Percentiles rank a stretch among this genome's conserved stretches.
Evolutionary conservation across 2,113 vertebrate genomes (phyloP).

Genomic region (Mobula birostris): DNA sequence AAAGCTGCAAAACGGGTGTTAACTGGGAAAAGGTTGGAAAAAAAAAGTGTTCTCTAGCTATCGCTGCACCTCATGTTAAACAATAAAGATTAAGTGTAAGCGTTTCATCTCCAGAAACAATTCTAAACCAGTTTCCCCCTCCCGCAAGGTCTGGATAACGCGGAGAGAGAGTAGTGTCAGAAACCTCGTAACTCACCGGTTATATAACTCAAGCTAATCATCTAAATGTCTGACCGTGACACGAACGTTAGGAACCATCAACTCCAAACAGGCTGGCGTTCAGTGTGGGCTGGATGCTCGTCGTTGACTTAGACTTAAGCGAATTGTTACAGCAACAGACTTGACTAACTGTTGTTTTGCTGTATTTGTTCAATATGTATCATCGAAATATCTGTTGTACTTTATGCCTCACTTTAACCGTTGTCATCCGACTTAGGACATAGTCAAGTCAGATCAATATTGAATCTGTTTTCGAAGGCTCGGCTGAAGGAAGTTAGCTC

Average conservation of each 20-base stretch:
- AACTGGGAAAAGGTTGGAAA: neutral
- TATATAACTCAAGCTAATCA: neutral
- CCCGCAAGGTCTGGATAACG: neutral
- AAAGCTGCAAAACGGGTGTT: neutral
- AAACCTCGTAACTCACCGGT: neutral
- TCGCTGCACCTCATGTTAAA: neutral
- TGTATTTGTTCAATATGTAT: neutral
- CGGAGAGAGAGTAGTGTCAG: neutral
- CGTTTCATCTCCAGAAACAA: neutral
- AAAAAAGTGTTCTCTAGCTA: neutral
- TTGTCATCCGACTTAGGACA: neutral
- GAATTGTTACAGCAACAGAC: neutral
- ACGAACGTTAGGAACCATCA: neutral
- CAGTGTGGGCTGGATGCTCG: neutral
- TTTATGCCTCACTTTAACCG: neutral
- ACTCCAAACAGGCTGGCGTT: neutral
- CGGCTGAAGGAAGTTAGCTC: neutral
- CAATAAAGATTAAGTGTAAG: neutral
- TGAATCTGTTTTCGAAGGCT: neutral
- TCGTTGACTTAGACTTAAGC: neutral
- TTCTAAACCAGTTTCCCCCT: neutral
- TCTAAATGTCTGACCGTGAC: neutral
- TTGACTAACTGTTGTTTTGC: constrained; percentile 1
- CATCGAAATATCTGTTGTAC: neutral
- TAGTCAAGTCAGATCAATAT: neutral